Base-by-base conservation (phyloP, 2,888 invertebrate genomes). In the Ceramica pisi region DNA sequence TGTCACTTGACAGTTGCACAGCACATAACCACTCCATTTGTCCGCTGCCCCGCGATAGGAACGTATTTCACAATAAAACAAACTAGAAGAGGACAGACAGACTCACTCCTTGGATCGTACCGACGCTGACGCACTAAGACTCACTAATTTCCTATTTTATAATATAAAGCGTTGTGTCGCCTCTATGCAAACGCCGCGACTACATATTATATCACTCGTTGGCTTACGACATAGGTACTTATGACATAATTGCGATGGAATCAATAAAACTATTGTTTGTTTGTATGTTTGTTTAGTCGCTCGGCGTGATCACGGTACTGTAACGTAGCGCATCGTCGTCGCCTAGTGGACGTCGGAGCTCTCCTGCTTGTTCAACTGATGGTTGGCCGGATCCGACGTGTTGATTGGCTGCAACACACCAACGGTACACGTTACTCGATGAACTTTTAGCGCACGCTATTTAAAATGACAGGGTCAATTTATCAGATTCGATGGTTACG, bases 311-410 rank as follows among this genome's bases (percentile, higher is more conserved):
- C 87, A 89, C 93, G 91, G 92, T 92, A 92, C 93, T 92, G 92
- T 88, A 92, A 92, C 92, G 92, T 91, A 91, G 90, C 92, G 92
- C 86, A 87, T 83, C 79, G 80, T 68, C 83, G 85, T 73, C 89
- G 90, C 90, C 93, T 95, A 98, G 97, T 98, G 98, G 95, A 98
- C 98, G 97, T 98, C 98, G 90, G 98, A 98, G 93, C 97, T 97
- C 96, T 98, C 98, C 93, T 97, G 97, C 96, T 98, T 98, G 86
- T 81, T 90, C 94, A 97, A 95, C 96, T 97, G 97, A 96, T 98
- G 98, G 96, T 98, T 98, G 93, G 97, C 97, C 95, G 98, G 97
- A 96, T 98, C 98, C 92, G 98, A 97, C 92, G 98, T 97, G 97
- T 97, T 98, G 96, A 98, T 97, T 91, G 98, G 98, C 97, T 98